Percentiles rank a stretch among this genome's conserved stretches.
phyloP scores from a whole-genome alignment of 2,113 vertebrate species.

The Sapayoa aenigma region DNA sequence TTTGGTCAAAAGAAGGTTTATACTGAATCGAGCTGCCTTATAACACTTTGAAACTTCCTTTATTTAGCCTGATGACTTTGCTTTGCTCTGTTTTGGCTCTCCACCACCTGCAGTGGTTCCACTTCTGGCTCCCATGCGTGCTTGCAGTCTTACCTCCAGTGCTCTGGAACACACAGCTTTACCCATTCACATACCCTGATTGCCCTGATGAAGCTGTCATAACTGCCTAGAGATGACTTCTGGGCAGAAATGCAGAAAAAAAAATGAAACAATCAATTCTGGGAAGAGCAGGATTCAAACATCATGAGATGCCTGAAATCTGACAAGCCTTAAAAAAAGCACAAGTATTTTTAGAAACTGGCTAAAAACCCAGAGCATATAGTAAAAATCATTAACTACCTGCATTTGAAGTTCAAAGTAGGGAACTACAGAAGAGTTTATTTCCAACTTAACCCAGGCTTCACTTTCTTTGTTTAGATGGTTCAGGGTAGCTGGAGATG shows the following conservation, averaged over 20 bases:
- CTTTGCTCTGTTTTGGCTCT: not conserved
- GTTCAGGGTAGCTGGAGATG: not conserved
- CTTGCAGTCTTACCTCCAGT: not conserved
- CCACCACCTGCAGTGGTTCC: not conserved
- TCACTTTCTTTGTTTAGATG: not conserved
- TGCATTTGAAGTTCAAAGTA: not conserved
- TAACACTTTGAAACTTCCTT: not conserved
- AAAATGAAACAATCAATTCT: not conserved
- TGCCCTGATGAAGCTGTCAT: not conserved
- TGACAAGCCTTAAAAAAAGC: not conserved
- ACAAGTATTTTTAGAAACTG: not conserved
- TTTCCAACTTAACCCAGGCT: not conserved
- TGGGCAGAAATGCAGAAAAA: not conserved
- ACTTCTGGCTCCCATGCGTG: rapidly evolving
- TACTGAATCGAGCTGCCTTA: not conserved
- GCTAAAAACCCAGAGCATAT: not conserved
- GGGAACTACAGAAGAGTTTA: not conserved
- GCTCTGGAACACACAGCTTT: not conserved
- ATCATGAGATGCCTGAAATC: not conserved
- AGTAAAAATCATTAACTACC: not conserved
- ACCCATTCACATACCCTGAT: not conserved
- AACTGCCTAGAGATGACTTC: not conserved
- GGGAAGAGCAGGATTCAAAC: not conserved
- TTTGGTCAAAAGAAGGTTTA: not conserved
- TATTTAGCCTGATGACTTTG: not conserved